phyloP scores from a whole-genome alignment of 2,797 vertebrate species.

The Onychomys arenicola region DNA sequence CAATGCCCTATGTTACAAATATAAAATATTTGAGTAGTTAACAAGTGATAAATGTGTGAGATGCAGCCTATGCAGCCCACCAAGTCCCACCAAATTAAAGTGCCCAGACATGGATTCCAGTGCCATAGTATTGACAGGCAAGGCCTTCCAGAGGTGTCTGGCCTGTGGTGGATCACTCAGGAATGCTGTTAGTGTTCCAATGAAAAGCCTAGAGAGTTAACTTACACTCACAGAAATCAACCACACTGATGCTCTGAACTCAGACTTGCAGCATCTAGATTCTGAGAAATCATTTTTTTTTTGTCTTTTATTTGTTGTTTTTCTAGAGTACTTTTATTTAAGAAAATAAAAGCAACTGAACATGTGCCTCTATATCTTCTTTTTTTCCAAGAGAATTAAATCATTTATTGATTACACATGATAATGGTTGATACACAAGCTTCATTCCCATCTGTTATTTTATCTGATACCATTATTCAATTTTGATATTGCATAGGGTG shows the following conservation, averaged over 20 bases:
- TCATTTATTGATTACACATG: no score
- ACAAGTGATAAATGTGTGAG: background rate
- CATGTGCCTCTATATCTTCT: background rate
- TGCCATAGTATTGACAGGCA: no score
- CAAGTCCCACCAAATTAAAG: background rate
- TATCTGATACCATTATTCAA: no score
- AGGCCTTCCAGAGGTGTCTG: background rate
- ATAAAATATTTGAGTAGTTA: background rate
- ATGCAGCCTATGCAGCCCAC: background rate
- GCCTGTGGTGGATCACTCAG: no score
- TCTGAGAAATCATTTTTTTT: background rate
- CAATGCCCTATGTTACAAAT: background rate
- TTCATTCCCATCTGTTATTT: no score
- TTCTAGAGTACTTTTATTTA: conserved; percentile 13
- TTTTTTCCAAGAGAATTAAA: no score
- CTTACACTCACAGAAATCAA: background rate
- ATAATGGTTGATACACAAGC: no score
- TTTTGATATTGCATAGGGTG: no score
- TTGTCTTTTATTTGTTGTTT: background rate
- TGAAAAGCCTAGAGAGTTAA: background rate
- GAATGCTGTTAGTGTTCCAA: no score
- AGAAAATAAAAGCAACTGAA: background rate
- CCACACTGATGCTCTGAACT: background rate
- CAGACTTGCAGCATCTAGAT: background rate
- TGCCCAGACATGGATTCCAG: background rate